These are phyloP conservation scores for Sminthopsis crassicaudata DNA, from an alignment of 2,113 vertebrate genomes.

Conservation along the genomic window DNA sequence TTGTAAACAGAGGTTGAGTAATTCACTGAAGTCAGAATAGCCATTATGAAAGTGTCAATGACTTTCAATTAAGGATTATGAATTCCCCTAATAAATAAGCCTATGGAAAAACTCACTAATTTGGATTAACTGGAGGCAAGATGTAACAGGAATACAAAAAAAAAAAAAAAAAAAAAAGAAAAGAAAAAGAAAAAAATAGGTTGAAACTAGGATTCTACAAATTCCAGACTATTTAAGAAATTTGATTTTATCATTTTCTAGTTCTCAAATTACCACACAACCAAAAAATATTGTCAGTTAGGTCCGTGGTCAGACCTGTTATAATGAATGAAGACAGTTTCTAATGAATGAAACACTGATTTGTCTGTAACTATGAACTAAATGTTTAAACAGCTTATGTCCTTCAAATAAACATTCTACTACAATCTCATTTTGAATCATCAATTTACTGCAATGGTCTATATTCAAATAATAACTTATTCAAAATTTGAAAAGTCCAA, in stretches of 20 bases:
- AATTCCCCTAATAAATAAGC: not conserved
- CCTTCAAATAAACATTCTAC: not conserved
- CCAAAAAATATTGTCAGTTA: not conserved
- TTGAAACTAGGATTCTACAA: not conserved
- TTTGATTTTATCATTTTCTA: not conserved
- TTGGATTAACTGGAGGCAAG: slow-evolving; percentile 9
- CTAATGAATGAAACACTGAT: not conserved
- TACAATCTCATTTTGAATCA: not conserved
- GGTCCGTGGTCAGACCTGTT: not conserved
- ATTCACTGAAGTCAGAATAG: not conserved
- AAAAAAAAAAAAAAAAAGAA: accelerated
- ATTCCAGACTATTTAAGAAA: not conserved
- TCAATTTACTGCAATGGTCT: not conserved
- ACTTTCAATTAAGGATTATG: not conserved
- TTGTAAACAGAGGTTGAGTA: slow-evolving; percentile 7
- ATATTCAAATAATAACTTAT: not conserved
- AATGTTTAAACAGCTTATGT: not conserved
- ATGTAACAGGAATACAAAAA: not conserved
- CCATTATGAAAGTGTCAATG: not conserved
- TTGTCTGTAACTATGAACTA: not conserved
- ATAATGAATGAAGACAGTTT: not conserved
- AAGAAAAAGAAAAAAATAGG: accelerated
- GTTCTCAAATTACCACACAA: not conserved
- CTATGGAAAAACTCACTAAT: not conserved
- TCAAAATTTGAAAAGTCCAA: not conserved